These are phyloP conservation scores for Tachysurus vachellii DNA, from an alignment of 2,113 vertebrate genomes.

Conservation along the genomic window DNA sequence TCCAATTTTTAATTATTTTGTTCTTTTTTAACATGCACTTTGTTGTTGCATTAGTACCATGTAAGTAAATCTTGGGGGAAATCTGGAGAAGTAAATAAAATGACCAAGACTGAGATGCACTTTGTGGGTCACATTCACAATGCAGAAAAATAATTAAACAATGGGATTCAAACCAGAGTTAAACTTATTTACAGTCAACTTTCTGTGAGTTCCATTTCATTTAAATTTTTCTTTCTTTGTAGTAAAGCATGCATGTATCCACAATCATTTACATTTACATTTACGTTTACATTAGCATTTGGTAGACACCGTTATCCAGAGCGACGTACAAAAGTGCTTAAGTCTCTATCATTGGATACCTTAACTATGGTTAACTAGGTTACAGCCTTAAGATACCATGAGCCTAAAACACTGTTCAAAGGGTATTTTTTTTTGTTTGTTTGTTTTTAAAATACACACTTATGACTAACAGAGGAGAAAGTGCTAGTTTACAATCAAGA, in stretches of 20 bases:
- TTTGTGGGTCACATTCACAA: neutral
- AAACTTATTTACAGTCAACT: neutral
- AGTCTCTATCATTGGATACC: no score
- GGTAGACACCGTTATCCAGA: no score
- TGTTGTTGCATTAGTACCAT: neutral
- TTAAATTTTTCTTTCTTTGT: neutral
- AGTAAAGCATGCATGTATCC: neutral
- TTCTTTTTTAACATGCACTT: neutral
- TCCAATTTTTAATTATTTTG: neutral
- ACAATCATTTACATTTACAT: neutral
- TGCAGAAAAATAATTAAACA: neutral
- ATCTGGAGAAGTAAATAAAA: neutral
- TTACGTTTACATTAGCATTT: no score
- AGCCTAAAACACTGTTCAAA: no score
- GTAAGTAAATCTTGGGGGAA: neutral
- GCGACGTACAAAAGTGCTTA: no score
- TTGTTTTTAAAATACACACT: no score
- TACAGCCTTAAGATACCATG: no score
- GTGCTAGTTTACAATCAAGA: neutral
- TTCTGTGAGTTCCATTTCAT: neutral
- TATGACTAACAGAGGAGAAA: no score
- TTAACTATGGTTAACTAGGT: no score
- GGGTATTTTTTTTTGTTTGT: no score
- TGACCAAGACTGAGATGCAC: neutral
- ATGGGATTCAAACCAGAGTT: neutral